Conservation (phyloP, 37 sponge, comb jelly and placozoan genomes). For the Lycopodina hypogea region DNA sequence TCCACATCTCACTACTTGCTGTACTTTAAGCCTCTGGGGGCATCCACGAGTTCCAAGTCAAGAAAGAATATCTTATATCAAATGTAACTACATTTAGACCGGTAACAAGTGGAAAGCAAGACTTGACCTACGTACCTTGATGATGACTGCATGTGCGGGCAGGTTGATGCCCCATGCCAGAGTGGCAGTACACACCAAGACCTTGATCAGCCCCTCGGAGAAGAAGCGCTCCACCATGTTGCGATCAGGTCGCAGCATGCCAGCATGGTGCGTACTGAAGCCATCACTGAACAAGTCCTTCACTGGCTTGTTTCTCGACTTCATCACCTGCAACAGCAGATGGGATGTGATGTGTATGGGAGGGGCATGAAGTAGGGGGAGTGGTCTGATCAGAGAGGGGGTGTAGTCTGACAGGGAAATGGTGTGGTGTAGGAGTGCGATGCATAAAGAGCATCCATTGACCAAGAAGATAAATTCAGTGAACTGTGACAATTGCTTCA, state of each 20-base stretch:
- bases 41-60: too few species aligned
- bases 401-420: background rate
- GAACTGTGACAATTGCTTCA: too few species aligned
- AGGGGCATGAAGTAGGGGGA: background rate
- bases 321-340: conserved; percentile 56
- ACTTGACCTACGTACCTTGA: conserved; percentile 88
- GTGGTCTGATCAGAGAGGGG: background rate
- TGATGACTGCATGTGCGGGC: conserved; percentile 95
- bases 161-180: conserved; percentile 99
- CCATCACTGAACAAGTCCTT: conserved; percentile 87
- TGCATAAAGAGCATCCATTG: background rate
- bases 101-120: too few species aligned
- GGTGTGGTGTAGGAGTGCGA: background rate
- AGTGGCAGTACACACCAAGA: conserved; percentile 95
- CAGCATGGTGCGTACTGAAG: conserved; percentile 96
- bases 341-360: conserved; percentile 1
- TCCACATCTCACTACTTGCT: too few species aligned
- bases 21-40: too few species aligned
- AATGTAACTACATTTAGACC: too few species aligned
- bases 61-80: too few species aligned
- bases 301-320: conserved; percentile 83
- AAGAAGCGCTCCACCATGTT: conserved; percentile 93
- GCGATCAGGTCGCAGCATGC: conserved; percentile 90
- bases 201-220: conserved; percentile 79
- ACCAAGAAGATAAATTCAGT: too few species aligned